Evolutionary conservation across 2,888 invertebrate species (phyloP), one percentile per base, ranked within the genome.

Genomic region (Himalopsyche japonica): DNA sequence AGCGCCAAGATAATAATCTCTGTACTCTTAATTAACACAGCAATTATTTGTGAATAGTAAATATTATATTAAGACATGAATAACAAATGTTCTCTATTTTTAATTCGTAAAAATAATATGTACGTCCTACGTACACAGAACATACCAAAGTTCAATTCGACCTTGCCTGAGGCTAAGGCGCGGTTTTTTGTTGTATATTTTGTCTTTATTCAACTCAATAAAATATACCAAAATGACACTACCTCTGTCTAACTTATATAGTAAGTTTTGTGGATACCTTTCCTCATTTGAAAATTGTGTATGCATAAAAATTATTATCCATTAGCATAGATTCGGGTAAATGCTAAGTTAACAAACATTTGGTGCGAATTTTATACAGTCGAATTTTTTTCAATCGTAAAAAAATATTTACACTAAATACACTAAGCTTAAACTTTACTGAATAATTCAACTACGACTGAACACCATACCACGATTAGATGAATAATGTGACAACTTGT

Each of bases 131-230:
- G 15, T 43, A 43, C 30, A 70, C 5, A 70, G 12, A 27, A 27
- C 70, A 70, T 70, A 27, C 70, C 70, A 70, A 27, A 30, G 5
- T 30, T 64, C 30, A 70, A 15, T 15, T 30, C 81, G 81, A 57
- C 81, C 81, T 81, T 81, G 81, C 81, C 76, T 47, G 24, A 10
- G 76, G 81, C 81, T 12, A 5, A 43, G 81, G 81, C 81, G 81
- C 12, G 81, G 76, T 47, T 37, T 24, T 32, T 37, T 57, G 64
- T 27, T 10, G 37, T 12, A 30, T 47, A 48, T 79, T 48, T 79
- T 70, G 47, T 79, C 79, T 48, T 47, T 79, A 47, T 79, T 27
- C 10, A 6, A 27, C 79, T 15, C 49, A 34, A 20, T n/a, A 20
- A 34, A 77, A 37, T 20, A 34, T n/a, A 34, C 20, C n/a, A 15